Base-by-base conservation (phyloP, 2,797 vertebrate genomes). In the Hylomyscus alleni region DNA sequence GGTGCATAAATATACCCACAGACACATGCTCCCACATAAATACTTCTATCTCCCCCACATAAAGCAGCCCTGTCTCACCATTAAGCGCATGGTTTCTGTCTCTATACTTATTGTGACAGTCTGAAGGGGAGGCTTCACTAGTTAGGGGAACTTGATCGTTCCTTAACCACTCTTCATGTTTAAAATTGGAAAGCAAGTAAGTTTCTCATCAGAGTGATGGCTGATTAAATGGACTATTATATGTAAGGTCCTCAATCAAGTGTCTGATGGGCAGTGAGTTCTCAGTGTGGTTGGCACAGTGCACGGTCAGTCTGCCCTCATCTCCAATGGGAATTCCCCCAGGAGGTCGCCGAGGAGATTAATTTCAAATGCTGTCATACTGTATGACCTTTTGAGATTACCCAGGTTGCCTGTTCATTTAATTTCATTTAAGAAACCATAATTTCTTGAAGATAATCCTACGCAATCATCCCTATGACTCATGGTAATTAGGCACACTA, bases 351-450 rank as follows among this genome's bases (percentile, higher is more conserved):
- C 47, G n/a, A 29, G 89, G 85, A 94, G 85, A 87, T 86, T 29
- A 44, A 65, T 82, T 95, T 95, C 91, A 91, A 88, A 94, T 94
- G 54, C 77, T 34, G 26, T 15, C 88, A 72, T 15, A 4, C 31
- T 82, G 31, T 40, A 83, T 76, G 94, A 80, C 37, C 17, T 69
- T 93, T 58, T 93, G 37, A 83, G 78, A 67, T 92, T 84, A 91
- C 72, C 26, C 65, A 81, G n/a, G 69, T 88, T 96, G 77, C 78
- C 82, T 12, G 50, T 20, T 92, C 15, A 72, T 67, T 95, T 78
- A 81, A 89, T 93, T 97, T 96, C 90, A 80, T 91, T 95, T 92
- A 15, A 44, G 65, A 37, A 86, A 22, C 47, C 31, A 29, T 94
- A 40, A 94, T 54, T 54, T 86, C 89, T 96, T 93, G 58, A 86